Percentiles rank a stretch among this genome's conserved stretches.
Evolutionary conservation across 2,113 vertebrate genomes (phyloP).

Genomic region (Hassar affinis): DNA sequence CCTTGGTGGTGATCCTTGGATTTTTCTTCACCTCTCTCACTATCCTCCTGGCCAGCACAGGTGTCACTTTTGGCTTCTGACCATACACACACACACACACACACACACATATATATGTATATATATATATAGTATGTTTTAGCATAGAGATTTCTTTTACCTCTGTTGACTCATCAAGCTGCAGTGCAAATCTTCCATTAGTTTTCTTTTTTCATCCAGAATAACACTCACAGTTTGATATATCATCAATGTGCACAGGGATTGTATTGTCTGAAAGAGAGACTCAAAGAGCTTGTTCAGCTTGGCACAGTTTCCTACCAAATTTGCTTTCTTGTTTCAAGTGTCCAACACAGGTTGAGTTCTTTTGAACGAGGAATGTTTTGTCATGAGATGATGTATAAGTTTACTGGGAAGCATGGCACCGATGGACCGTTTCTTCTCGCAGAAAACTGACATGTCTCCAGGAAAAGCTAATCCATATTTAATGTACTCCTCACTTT

Average conservation of each 20-base stretch:
- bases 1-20: no score
- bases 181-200: neutral
- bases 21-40: no score
- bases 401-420: neutral
- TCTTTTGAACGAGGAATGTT: neutral
- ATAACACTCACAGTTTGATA: neutral
- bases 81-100: no score
- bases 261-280: neutral
- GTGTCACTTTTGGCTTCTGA: no score
- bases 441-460: constrained; percentile 5
- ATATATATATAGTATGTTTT: neutral
- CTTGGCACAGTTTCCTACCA: neutral
- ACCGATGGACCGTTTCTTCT: constrained; percentile 2
- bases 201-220: neutral
- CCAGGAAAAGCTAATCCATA: constrained; percentile 13
- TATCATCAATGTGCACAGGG: neutral
- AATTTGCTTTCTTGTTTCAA: neutral
- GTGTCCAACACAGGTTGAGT: neutral
- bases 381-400: constrained; percentile 7
- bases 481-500: constrained; percentile 10
- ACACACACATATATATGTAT: no score
- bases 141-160: neutral
- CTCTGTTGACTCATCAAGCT: neutral
- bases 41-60: no score
- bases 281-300: neutral